These are phyloP conservation scores for Tanytarsus gracilentus DNA, from an alignment of 2,888 invertebrate genomes.

Conservation along the genomic window DNA sequence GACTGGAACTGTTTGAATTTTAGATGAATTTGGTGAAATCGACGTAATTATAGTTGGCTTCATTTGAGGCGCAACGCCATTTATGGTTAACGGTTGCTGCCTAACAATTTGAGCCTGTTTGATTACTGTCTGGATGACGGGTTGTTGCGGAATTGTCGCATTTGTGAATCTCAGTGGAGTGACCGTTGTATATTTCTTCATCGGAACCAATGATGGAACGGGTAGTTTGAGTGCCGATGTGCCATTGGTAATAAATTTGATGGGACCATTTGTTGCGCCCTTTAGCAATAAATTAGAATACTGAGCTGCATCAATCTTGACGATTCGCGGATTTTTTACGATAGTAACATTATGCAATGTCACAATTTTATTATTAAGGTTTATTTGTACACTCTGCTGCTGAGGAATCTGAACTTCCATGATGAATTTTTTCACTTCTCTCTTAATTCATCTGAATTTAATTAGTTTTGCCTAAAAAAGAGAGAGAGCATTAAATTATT, in stretches of 20 bases:
- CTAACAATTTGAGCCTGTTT: neutral
- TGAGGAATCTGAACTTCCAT: conserved; percentile 16
- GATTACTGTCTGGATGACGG: neutral
- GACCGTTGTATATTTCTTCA: neutral
- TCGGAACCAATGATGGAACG: neutral
- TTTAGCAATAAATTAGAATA: conserved; percentile 23
- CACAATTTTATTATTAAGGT: conserved; percentile 9
- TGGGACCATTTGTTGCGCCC: neutral
- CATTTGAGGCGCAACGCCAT: neutral
- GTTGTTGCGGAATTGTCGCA: neutral
- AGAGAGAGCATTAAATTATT: neutral
- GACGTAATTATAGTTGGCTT: neutral
- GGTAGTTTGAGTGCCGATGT: neutral
- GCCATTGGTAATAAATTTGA: neutral
- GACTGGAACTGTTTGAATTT: neutral
- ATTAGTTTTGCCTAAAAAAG: conserved; percentile 10
- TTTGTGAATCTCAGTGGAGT: neutral
- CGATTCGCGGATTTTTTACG: conserved; percentile 13
- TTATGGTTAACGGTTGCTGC: neutral
- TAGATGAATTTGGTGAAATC: neutral
- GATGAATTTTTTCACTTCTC: too few relatives aligned
- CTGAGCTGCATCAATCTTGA: conserved; percentile 9
- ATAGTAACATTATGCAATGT: conserved; percentile 24
- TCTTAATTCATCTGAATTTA: conserved; percentile 8
- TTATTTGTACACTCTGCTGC: conserved; percentile 22